These are phyloP conservation scores for Drosophila engyochracea DNA, from an alignment of 2,888 invertebrate genomes.

Conservation along the genomic window DNA sequence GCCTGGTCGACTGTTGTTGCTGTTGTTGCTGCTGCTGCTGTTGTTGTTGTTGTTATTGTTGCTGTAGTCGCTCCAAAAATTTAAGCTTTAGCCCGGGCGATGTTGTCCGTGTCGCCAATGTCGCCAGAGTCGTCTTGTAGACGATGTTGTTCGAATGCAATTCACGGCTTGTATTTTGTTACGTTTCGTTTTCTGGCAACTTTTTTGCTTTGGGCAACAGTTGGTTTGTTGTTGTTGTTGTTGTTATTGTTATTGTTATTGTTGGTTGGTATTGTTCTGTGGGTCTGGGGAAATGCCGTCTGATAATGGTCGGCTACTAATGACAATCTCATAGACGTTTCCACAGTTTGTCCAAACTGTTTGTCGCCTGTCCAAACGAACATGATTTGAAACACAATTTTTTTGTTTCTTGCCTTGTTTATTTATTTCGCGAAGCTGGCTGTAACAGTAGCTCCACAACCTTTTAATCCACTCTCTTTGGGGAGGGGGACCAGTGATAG, in stretches of 20 bases:
- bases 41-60: slow-evolving; percentile 5
- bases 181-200: slow-evolving; percentile 64
- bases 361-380: slow-evolving; percentile 85
- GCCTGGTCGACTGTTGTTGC: slow-evolving; percentile 16
- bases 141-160: slow-evolving; percentile 85
- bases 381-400: slow-evolving; percentile 83
- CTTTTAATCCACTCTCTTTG: slow-evolving; percentile 53
- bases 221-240: slow-evolving; percentile 18
- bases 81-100: slow-evolving; percentile 64
- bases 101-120: slow-evolving; percentile 72
- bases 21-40: background rate
- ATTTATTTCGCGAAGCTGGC: slow-evolving; percentile 29
- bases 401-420: slow-evolving; percentile 50
- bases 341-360: slow-evolving; percentile 85
- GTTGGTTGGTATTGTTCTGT: slow-evolving; percentile 50
- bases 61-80: slow-evolving; percentile 55
- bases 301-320: slow-evolving; percentile 70
- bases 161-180: slow-evolving; percentile 83
- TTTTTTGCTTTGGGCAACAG: slow-evolving; percentile 58
- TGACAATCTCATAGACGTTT: slow-evolving; percentile 79
- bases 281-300: slow-evolving; percentile 52
- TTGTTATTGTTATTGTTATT: slow-evolving; percentile 6
- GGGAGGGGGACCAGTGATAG: slow-evolving; percentile 24
- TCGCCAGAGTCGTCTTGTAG: slow-evolving; percentile 83
- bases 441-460: slow-evolving; percentile 65